Base-by-base conservation (phyloP, 2,797 vertebrate species). In the Chelidonichthys spinosus region DNA sequence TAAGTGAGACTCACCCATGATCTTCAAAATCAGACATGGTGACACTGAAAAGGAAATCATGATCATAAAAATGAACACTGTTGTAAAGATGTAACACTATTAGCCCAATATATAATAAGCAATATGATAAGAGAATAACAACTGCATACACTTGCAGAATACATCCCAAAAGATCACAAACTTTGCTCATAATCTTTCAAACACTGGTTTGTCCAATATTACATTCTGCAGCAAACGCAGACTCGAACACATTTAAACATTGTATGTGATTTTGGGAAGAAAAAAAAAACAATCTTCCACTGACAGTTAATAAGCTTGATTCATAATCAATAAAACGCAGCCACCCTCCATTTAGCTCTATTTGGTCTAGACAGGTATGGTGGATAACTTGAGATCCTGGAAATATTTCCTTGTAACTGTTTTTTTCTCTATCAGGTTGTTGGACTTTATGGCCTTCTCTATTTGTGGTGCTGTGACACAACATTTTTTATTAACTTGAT, bases 11-110 rank as follows among this genome's bases (percentile, higher is more conserved):
- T 94, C 75, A 94, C 94, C 91, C 88, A 7, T 90, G 87, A 36
- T 92, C 89, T 9, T 93, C 90, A 6, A 76, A 64, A 13, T 86
- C 89, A 60, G 81, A 90, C 94, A 94, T 94, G 59, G 8, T 72
- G 56, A 61, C 53, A 63, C 91, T 90, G 39, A 3, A 87, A 62
- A 69, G n/a, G 72, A 71, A 82, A 46, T 1, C 13, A 52, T 2
- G 7, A n/a, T 52, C 32, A 25, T n/a, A 17, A 33, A 55, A 44
- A 62, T 47, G 2, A 71, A 1, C 13, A 18, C n/a, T 46, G 17
- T 52, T 65, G 37, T 32, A 36, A 14, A 43, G 52, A 17, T 49
- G 33, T 5, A 39, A 33, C 42, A 52, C 37, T 42, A 18, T 61
- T 2, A 56, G 18, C 7, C 4, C 4, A n/a, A 33, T 40, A 58